Percentiles rank a stretch among this genome's conserved stretches.
These are phyloP conservation scores for Leuctra nigra DNA, from an alignment of 2,888 invertebrate species.

Conservation along the genomic window DNA sequence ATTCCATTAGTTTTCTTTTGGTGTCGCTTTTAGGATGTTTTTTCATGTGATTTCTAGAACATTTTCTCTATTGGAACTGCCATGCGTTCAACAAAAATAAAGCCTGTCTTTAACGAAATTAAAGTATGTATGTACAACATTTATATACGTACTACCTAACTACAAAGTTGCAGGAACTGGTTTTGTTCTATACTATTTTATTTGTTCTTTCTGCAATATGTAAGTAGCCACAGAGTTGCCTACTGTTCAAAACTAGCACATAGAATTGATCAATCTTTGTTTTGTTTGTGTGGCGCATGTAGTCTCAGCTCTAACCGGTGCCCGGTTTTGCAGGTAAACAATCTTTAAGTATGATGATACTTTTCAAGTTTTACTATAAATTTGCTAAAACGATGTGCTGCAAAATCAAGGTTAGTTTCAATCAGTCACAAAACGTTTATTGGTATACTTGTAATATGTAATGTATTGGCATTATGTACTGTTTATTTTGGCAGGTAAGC, in stretches of 20 bases:
- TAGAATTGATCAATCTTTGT: conserved; percentile 10
- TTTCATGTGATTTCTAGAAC: too few relatives aligned
- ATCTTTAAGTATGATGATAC: background rate
- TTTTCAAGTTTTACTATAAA: background rate
- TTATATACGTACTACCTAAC: background rate
- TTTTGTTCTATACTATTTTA: background rate
- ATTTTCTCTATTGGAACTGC: too few relatives aligned
- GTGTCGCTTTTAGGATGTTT: too few relatives aligned
- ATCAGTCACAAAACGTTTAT: conserved; percentile 1
- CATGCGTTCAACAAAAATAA: too few relatives aligned
- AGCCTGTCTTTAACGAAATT: too few relatives aligned
- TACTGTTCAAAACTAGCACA: too few relatives aligned
- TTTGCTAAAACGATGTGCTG: background rate
- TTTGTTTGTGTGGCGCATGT: conserved; percentile 17
- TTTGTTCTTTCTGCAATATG: background rate
- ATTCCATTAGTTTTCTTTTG: background rate
- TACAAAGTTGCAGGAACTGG: background rate
- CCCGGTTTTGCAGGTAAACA: background rate
- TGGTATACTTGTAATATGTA: background rate
- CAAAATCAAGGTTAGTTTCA: conserved; percentile 9
- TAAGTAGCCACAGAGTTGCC: conserved; percentile 8
- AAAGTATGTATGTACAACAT: background rate
- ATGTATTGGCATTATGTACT: background rate
- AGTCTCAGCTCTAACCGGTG: conserved; percentile 10
- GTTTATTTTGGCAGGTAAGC: conserved; percentile 16